phyloP scores from a whole-genome alignment of 2,113 vertebrate species.

The Candoia aspera region DNA sequence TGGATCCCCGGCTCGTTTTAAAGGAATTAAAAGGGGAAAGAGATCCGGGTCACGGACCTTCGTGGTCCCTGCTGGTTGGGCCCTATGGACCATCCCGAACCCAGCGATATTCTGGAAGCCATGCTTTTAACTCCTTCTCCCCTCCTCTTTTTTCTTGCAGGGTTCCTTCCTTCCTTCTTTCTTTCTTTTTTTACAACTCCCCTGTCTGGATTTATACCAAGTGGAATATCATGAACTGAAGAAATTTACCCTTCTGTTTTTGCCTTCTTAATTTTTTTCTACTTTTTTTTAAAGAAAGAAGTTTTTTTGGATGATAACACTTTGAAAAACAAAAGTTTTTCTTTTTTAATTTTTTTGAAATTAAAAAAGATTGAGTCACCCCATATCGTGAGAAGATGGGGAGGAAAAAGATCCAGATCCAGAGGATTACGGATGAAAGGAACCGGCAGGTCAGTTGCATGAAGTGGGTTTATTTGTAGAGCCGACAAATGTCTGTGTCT shows the following conservation, averaged over 20 bases:
- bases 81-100: not conserved
- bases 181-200: constrained; percentile 35
- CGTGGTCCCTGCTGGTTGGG: not conserved
- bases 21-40: not conserved
- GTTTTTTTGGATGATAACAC: constrained; percentile 62
- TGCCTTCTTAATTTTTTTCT: not conserved
- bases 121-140: not conserved
- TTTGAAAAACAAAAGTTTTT: constrained; percentile 55
- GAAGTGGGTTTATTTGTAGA: rapidly evolving
- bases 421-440: constrained; percentile 96
- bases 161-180: not conserved
- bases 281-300: not conserved
- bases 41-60: not conserved
- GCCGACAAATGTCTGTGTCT: rapidly evolving
- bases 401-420: constrained; percentile 99
- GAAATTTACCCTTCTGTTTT: not conserved
- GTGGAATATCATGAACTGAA: constrained; percentile 76
- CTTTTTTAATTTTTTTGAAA: constrained; percentile 11
- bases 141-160: not conserved
- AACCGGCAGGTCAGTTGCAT: constrained; percentile 88
- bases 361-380: not conserved
- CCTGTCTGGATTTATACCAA: constrained; percentile 20
- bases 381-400: constrained; percentile 84
- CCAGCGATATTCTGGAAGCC: not conserved
- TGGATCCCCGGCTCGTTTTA: not conserved